A percentile compares a stretch with the other conserved stretches of the same genome.
phyloP scores from a whole-genome alignment of 2,113 vertebrate species.

The Salminus brasiliensis region DNA sequence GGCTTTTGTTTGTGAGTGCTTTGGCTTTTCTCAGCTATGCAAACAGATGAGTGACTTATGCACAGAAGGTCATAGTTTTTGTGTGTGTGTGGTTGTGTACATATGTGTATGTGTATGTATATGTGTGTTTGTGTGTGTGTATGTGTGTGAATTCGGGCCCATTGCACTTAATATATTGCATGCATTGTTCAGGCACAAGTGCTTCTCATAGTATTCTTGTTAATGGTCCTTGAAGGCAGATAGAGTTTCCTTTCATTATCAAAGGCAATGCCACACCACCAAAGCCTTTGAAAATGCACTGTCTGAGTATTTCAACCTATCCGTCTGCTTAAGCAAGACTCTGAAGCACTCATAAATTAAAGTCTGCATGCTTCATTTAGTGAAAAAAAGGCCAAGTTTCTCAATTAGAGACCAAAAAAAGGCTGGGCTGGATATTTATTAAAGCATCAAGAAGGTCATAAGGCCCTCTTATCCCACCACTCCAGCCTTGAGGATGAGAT shows the following conservation, averaged over 20 bases:
- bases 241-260: neutral
- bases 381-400: neutral
- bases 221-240: conserved; percentile 14
- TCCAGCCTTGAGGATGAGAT: too few relatives aligned
- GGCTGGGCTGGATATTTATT: too few relatives aligned
- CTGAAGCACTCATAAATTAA: neutral
- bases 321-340: neutral
- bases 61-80: neutral
- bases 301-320: neutral
- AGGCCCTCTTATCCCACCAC: too few relatives aligned
- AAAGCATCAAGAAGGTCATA: too few relatives aligned
- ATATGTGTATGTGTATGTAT: neutral
- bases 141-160: neutral
- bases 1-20: neutral
- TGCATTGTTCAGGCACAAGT: neutral
- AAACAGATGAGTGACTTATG: neutral
- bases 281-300: neutral
- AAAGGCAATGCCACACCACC: neutral
- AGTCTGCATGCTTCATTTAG: neutral
- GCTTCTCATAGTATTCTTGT: neutral
- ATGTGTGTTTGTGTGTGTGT: conserved; percentile 14
- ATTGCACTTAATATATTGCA: conserved; percentile 2
- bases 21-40: neutral
- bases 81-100: neutral
- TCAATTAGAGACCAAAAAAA: neutral